These are phyloP conservation scores for Aphyosemion australe DNA, from an alignment of 2,113 vertebrate species.

Conservation along the genomic window DNA sequence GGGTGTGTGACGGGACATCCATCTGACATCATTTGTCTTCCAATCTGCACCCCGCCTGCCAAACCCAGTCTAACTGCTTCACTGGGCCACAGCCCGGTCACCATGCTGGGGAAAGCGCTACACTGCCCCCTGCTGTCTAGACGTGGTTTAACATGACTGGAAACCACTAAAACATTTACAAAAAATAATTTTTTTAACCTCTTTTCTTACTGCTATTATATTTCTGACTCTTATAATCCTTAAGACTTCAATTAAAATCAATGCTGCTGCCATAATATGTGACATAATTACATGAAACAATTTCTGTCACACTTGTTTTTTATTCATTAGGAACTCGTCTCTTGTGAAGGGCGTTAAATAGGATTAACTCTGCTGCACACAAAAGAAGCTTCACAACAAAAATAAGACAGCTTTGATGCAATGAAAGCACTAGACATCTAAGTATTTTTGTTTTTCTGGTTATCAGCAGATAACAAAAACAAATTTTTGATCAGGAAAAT, in stretches of 20 bases:
- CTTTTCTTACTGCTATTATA: too few relatives aligned
- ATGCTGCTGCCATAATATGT: neutral
- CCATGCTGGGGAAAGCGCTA: slow-evolving; percentile 7
- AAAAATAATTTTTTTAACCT: too few relatives aligned
- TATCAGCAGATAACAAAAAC: too few relatives aligned
- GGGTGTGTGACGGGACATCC: slow-evolving; percentile 40
- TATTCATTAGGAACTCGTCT: slow-evolving; percentile 26
- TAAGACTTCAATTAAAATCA: neutral
- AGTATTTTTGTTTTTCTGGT: too few relatives aligned
- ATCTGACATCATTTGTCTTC: slow-evolving; percentile 57
- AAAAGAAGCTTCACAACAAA: too few relatives aligned
- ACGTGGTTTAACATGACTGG: too few relatives aligned
- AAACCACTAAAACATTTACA: neutral
- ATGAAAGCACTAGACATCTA: too few relatives aligned
- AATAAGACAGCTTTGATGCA: too few relatives aligned
- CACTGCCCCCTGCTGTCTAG: slow-evolving; percentile 46
- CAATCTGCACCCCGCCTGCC: slow-evolving; percentile 50
- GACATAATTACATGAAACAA: slow-evolving; percentile 1
- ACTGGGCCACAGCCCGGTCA: slow-evolving; percentile 8
- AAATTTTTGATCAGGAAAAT: neutral
- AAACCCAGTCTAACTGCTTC: slow-evolving; percentile 39
- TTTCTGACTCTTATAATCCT: too few relatives aligned
- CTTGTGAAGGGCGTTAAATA: too few relatives aligned
- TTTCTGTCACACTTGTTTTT: slow-evolving; percentile 6
- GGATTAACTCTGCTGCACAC: too few relatives aligned